phyloP scores from a whole-genome alignment of 2,888 invertebrate genomes.

The Actias luna region DNA sequence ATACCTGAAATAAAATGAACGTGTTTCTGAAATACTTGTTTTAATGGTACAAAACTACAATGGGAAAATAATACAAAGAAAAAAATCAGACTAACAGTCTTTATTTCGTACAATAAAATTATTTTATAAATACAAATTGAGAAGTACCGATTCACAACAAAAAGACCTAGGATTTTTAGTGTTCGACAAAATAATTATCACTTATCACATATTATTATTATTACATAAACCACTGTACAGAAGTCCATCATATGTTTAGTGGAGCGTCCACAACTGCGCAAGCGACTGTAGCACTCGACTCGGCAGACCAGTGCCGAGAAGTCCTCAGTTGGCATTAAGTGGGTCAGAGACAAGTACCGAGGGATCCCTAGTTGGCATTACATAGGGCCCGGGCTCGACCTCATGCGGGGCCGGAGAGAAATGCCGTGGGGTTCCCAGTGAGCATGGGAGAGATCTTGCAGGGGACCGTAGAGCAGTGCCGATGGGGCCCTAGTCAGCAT shows the following conservation, averaged over 20 bases:
- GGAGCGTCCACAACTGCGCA: conserved; percentile 25
- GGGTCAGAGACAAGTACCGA: no score
- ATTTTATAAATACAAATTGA: conserved; percentile 80
- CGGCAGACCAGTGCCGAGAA: conserved; percentile 13
- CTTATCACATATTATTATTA: conserved; percentile 75
- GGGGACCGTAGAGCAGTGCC: no score
- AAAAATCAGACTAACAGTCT: conserved; percentile 70
- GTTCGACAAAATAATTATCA: conserved; percentile 76
- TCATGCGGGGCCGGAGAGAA: no score
- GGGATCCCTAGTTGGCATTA: no score
- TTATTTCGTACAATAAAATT: conserved; percentile 71
- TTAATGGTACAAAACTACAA: conserved; percentile 7
- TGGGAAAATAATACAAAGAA: conserved; percentile 31
- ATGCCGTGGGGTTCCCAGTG: no score
- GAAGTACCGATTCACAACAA: conserved; percentile 81
- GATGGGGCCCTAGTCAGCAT: no score
- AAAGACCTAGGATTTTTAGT: conserved; percentile 71
- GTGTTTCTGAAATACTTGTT: not conserved
- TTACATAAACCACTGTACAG: conserved; percentile 71
- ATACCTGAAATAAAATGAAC: not conserved
- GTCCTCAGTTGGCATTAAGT: no score
- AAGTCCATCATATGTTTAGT: conserved; percentile 37
- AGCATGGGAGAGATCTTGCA: no score
- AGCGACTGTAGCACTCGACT: conserved; percentile 25
- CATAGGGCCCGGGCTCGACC: no score